These are phyloP conservation scores for Sepioteuthis lessoniana DNA, from an alignment of 2,888 invertebrate genomes.

Conservation along the genomic window DNA sequence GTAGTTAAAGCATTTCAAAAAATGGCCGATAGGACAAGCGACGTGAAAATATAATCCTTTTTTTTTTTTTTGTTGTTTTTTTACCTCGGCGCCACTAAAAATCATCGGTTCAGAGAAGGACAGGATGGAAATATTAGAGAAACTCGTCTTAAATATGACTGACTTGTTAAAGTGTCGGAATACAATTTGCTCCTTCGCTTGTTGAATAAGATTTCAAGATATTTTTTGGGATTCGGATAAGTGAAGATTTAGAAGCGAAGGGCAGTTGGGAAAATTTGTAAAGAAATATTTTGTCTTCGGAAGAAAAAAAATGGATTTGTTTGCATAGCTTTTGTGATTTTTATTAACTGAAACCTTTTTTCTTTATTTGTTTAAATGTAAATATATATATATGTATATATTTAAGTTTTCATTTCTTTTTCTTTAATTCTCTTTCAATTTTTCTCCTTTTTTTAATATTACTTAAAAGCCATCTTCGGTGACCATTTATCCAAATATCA, in stretches of 20 bases:
- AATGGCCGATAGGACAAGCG: not conserved
- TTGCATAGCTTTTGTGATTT: not conserved
- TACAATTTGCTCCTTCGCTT: not conserved
- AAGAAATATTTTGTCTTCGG: not conserved
- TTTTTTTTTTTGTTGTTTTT: not conserved
- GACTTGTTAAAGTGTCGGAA: not conserved
- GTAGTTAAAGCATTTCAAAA: not conserved
- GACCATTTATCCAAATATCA: too few relatives aligned
- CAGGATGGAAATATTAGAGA: not conserved
- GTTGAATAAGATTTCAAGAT: not conserved
- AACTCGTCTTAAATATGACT: not conserved
- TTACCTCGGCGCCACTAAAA: not conserved
- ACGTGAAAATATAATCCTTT: not conserved
- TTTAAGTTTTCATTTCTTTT: too few relatives aligned
- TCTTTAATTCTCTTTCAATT: too few relatives aligned
- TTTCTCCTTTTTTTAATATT: too few relatives aligned
- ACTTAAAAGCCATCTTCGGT: too few relatives aligned
- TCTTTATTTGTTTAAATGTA: too few relatives aligned
- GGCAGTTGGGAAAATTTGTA: not conserved
- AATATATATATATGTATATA: too few relatives aligned
- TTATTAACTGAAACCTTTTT: too few relatives aligned
- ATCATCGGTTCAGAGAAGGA: not conserved
- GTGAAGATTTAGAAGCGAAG: not conserved
- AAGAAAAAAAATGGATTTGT: not conserved
- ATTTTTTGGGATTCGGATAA: not conserved